These are phyloP conservation scores for Gymnobelideus leadbeateri DNA, from an alignment of 2,113 vertebrate species.

Conservation along the genomic window DNA sequence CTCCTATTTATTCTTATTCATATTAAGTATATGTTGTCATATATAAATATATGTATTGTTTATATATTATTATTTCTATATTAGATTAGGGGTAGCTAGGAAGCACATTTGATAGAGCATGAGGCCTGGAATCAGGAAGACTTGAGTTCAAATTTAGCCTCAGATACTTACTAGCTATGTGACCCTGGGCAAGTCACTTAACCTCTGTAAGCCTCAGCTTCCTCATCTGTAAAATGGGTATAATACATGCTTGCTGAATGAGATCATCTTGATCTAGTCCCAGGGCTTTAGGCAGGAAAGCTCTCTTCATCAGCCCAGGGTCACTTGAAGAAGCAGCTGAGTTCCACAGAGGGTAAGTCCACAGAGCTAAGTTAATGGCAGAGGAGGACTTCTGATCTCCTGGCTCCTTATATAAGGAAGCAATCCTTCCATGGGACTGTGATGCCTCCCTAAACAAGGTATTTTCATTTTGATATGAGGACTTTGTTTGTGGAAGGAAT, in stretches of 20 bases:
- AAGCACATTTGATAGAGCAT: background rate
- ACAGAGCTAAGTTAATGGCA: background rate
- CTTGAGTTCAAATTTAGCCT: background rate
- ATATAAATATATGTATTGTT: background rate
- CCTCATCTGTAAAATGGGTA: background rate
- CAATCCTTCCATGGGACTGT: rapidly evolving
- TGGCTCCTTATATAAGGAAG: background rate
- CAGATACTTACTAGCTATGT: background rate
- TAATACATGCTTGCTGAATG: background rate
- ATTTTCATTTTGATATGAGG: background rate
- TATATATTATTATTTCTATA: background rate
- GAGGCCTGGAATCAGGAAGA: background rate
- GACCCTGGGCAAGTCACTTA: background rate
- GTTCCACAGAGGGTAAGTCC: background rate
- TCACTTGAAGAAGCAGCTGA: background rate
- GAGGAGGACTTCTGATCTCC: background rate
- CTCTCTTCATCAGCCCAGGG: background rate
- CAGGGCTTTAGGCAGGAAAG: background rate
- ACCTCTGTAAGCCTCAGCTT: background rate
- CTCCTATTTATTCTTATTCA: background rate
- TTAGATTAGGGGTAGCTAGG: background rate
- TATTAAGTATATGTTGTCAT: background rate
- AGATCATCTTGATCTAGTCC: background rate
- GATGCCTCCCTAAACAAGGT: conserved; percentile 1
- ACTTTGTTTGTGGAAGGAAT: background rate